These are phyloP conservation scores for Tetrao urogallus DNA, from an alignment of 2,113 vertebrate species.

Conservation along the genomic window DNA sequence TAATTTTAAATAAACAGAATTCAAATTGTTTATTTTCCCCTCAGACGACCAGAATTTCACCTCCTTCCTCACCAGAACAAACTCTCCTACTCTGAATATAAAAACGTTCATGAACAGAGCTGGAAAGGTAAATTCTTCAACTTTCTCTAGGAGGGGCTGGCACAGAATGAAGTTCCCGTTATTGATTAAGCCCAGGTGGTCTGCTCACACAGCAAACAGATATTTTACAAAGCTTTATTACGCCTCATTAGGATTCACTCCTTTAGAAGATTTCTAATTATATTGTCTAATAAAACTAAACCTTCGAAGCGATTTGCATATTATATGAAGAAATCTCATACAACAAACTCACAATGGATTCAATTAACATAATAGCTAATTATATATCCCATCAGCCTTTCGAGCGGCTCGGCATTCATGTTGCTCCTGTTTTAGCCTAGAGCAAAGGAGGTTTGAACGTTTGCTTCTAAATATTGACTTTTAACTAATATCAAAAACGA, in stretches of 20 bases:
- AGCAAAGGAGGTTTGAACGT: constrained; percentile 77
- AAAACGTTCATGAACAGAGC: background rate
- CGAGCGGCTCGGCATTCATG: constrained; percentile 78
- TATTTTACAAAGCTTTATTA: constrained; percentile 73
- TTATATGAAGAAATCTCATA: constrained; percentile 85
- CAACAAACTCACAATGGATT: constrained; percentile 84
- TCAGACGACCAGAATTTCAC: background rate
- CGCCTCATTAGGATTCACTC: constrained; percentile 73
- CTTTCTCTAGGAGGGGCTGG: background rate
- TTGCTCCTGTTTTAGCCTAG: constrained; percentile 83
- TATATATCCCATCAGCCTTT: constrained; percentile 85
- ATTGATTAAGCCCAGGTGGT: constrained; percentile 70
- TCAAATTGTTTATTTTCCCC: background rate
- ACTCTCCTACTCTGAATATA: background rate
- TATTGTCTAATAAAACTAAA: constrained; percentile 84
- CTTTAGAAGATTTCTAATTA: constrained; percentile 82
- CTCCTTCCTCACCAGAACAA: background rate
- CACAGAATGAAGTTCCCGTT: constrained; percentile 28
- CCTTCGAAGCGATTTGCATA: constrained; percentile 83
- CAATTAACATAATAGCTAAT: constrained; percentile 88
- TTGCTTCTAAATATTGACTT: constrained; percentile 83
- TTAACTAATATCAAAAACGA: constrained; percentile 78
- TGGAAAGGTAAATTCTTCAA: constrained; percentile 45
- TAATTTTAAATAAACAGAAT: constrained; percentile 36
- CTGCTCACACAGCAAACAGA: constrained; percentile 59